Base-by-base conservation (phyloP, 2,797 vertebrate species). In the Telmatherina bonti region DNA sequence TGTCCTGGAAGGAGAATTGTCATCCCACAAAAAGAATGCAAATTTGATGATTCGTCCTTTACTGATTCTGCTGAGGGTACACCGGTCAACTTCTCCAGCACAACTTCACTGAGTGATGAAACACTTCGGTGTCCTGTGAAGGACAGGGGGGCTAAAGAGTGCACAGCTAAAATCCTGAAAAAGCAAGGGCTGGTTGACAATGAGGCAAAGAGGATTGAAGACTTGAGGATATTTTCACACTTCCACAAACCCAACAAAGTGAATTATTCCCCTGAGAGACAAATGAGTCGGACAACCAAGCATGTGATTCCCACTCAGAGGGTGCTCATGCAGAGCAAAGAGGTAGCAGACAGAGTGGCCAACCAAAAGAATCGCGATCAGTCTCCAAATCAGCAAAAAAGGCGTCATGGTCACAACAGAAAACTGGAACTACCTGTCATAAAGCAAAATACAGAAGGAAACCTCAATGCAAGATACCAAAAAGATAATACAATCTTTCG, bases 31-130 rank as follows among this genome's bases (percentile, higher is more conserved):
- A 95, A 94, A 0, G 95, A 97, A 54, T 85, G 93, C 0, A 88
- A 94, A 72, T 91, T 84, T 29, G 97, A 97, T 0, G 96, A 97
- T 2, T 96, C 96, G 5, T 98, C 97, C 8, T 94, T 95, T 85
- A 97, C 95, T 0, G 97, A 99, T 82, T 99, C 97, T 0, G 94
- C 96, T 0, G 97, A 98, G 12, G 97, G 96, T 15, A 98, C 97
- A 0, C 95, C 96, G 0, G 95, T 95, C 38, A 96, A 97, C 86
- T 96, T 97, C 90, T 99, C 98, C 70, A 97, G 96, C 15, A 93
- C 97, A 0, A 96, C 97, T 58, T 98, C 97, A 0, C 90, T 99
- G 55, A 98, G 97, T 1, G 96, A 99, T 0, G 97, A 99, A 88
- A 98, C 98, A 1, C 93, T 99, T 70, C 96, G 96, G 62, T 96